Evolutionary conservation across 2,888 invertebrate genomes (phyloP), one percentile per base, ranked within the genome.

Genomic region (Carpatolechia fugitivella): DNA sequence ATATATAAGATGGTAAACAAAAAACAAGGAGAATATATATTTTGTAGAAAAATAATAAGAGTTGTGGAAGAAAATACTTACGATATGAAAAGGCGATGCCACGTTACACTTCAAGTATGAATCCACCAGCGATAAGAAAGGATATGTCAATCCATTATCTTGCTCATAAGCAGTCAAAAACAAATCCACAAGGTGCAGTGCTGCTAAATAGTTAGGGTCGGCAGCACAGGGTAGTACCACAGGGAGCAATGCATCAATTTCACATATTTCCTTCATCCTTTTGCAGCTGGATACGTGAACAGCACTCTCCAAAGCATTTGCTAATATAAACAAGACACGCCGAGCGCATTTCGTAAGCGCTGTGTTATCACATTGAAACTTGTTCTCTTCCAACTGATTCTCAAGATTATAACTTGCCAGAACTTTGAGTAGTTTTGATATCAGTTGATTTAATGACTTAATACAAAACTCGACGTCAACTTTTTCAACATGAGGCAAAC

Each of bases 61-160:
- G n/a, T n/a, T n/a, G n/a, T n/a, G 3, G 24, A 24, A 4, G 10
- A 24, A 33, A 40, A 58, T 67, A 83, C 90, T 88, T 81, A 94
- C 94, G 78, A 93, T 90, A 65, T 94, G 92, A 71, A 92, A 93
- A 8, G 94, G 94, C 0, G 95, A 95, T 20, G 91, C 91, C 1
- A 96, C 87, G 74, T 95, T 94, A 1, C 74, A 69, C 53, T 91
- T 88, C n/a, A 95, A 74, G 60, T 77, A 75, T 0, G 82, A 81
- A 73, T 93, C 91, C 0, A 93, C 72, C 60, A 91, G 69, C 56
- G 80, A 68, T 52, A 92, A 76, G 62, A 86, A 62, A 54, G 82
- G 76, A 70, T 87, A 73, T 29, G 80, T 74, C 60, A 91, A 70
- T 62, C 82, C 74, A 73, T 85, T 78, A 66, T 87, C 84, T 65